Percentiles rank a stretch among this genome's conserved stretches.
These are phyloP conservation scores for Acrossocheilus wenchowensis DNA, from an alignment of 2,797 vertebrate species.

Conservation along the genomic window DNA sequence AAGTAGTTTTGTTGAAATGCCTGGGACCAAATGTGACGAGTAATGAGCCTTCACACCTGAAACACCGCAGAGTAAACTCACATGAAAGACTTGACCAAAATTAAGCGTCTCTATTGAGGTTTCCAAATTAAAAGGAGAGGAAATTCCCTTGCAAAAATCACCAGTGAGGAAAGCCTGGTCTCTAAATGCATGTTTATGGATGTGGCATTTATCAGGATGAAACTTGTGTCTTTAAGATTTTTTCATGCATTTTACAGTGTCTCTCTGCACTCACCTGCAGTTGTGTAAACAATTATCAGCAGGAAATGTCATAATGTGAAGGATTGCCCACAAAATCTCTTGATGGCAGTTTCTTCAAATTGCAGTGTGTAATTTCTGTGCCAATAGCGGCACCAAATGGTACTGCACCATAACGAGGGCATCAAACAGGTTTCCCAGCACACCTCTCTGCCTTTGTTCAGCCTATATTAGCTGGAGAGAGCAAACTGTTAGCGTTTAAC, in stretches of 20 bases:
- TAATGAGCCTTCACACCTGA: conserved; percentile 65
- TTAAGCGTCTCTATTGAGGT: conserved; percentile 64
- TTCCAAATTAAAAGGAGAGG: conserved; percentile 61
- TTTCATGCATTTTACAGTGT: background rate
- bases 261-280: conserved; percentile 6
- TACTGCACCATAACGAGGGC: background rate
- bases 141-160: conserved; percentile 62
- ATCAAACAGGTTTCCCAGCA: background rate
- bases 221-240: conserved; percentile 26
- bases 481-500: too few species aligned
- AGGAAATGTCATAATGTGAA: conserved; percentile 22
- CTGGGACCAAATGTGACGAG: conserved; percentile 37
- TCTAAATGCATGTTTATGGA: conserved; percentile 14
- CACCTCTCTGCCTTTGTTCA: background rate
- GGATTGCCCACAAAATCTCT: background rate
- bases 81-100: conserved; percentile 67
- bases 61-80: conserved; percentile 51
- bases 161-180: background rate
- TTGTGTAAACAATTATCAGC: conserved; percentile 19
- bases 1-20: conserved; percentile 7
- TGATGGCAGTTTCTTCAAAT: background rate
- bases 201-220: conserved; percentile 12
- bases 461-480: background rate
- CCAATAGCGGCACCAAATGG: background rate
- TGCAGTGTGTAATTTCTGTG: background rate